Evolutionary conservation across 2,888 invertebrate species (phyloP), one percentile per base, ranked within the genome.

Genomic region (Oscheius onirici): DNA sequence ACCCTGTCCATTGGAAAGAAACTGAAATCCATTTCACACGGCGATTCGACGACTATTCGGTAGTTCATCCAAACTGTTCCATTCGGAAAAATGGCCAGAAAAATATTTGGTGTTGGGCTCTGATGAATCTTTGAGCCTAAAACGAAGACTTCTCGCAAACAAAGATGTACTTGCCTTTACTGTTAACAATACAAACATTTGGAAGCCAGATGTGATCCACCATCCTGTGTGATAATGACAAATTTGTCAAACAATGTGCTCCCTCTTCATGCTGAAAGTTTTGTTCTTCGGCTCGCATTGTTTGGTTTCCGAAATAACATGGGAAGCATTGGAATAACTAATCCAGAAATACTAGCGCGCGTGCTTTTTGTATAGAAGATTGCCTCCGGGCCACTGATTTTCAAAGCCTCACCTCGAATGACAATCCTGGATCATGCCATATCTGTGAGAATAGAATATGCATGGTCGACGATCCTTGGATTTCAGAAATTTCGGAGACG

Each of bases 361-460:
- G 34, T 34, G 11, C 13, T 40, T 46, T 46, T 41, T 11, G n/a
- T 17, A 63, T 40, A 51, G 28, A 26, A n/a, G 0, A 20, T 20
- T 55, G 11, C 15, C 6, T 22, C 3, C 43, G 58, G 41, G 17
- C n/a, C 41, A 58, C n/a, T 58, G 58, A 41, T 41, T 43, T 41
- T 8, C 20, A 44, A 43, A 60, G 10, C 20, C 22, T 43, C 11
- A 83, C 85, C 79, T 85, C 84, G 71, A 85, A 87, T 26, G 81
- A 80, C 6, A 87, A 74, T 6, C 84, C 85, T 1, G 86, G 87
- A 76, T 87, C 87, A 54, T 87, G 86, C 87, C 87, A 87, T 71
- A 87, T 87, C 72, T 86, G 86, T 44, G 82, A 83, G 72, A 87
- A 84, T 22, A 87, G 73, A 28, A 87, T 82, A 72, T 87, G 87